Percentiles rank a stretch among this genome's conserved stretches.
These are phyloP conservation scores for Lophotis ruficrista DNA, from an alignment of 2,113 vertebrate genomes.

Conservation along the genomic window DNA sequence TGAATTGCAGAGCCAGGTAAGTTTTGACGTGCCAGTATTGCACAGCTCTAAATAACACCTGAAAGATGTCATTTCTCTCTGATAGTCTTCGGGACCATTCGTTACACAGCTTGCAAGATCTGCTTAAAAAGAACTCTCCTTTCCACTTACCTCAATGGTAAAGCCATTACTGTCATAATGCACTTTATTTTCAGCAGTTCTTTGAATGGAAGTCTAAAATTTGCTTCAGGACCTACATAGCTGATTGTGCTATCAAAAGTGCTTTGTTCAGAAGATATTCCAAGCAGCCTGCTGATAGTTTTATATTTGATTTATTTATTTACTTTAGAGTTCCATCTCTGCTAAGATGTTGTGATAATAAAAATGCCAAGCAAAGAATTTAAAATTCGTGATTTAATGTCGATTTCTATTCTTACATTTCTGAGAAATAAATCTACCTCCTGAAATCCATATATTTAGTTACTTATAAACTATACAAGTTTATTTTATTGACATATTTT, in stretches of 20 bases:
- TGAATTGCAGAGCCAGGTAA: neutral
- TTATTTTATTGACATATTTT: conserved; percentile 49
- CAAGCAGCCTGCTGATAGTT: conserved; percentile 33
- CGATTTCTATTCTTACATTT: conserved; percentile 10
- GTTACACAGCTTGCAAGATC: neutral
- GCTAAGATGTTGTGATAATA: conserved; percentile 49
- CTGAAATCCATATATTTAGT: neutral
- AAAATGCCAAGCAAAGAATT: conserved; percentile 15
- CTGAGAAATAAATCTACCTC: conserved; percentile 3
- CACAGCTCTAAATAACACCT: neutral
- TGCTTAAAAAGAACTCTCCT: neutral
- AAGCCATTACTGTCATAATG: conserved; percentile 22
- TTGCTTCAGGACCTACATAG: conserved; percentile 4
- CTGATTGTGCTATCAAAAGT: conserved; percentile 25
- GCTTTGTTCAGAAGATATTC: conserved; percentile 21
- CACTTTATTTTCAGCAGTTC: neutral
- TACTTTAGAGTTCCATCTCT: conserved; percentile 11
- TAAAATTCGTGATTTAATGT: conserved; percentile 20
- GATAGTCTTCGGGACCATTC: neutral
- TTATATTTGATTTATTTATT: conserved; percentile 48
- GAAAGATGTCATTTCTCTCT: neutral
- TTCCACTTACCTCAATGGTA: neutral
- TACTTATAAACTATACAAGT: neutral
- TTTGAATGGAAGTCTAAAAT: conserved; percentile 12
- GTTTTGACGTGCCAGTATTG: neutral